These are phyloP conservation scores for Aplidium turbinatum DNA, from an alignment of 23 tunicate species.

Conservation along the genomic window DNA sequence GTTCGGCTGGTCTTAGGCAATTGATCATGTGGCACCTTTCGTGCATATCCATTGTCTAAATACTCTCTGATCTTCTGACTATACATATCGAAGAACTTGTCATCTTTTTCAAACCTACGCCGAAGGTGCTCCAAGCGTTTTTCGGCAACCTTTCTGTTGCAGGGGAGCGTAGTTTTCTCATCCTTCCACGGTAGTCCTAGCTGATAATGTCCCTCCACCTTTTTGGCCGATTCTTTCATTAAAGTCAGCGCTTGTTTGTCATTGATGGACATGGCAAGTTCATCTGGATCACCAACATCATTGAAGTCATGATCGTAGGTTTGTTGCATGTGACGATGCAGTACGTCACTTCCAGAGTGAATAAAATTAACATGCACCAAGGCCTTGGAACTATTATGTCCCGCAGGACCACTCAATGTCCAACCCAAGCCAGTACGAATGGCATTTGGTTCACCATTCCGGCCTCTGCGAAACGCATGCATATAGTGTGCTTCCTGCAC, in stretches of 20 bases:
- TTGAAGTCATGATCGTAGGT: too few relatives aligned
- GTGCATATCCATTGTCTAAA: not conserved
- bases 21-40: not conserved
- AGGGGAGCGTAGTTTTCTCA: not conserved
- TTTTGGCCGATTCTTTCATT: not conserved
- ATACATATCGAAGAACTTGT: not conserved
- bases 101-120: conserved; percentile 13
- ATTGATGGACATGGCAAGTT: not conserved
- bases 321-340: too few relatives aligned
- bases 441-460: too few relatives aligned
- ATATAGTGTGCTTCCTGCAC: too few relatives aligned
- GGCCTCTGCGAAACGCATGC: too few relatives aligned
- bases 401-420: too few relatives aligned
- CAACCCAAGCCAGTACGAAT: too few relatives aligned
- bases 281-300: conserved; percentile 15
- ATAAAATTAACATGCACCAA: too few relatives aligned
- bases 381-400: too few relatives aligned
- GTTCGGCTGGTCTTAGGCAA: not conserved
- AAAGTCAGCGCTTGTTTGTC: not conserved
- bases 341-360: too few relatives aligned
- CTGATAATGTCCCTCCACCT: conserved; percentile 1
- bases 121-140: conserved; percentile 13
- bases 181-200: conserved; percentile 10
- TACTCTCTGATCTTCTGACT: conserved; percentile 31
- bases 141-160: conserved; percentile 21